phyloP scores from a whole-genome alignment of 2,888 invertebrate genomes.

The Rhagophthalmus giganteus region DNA sequence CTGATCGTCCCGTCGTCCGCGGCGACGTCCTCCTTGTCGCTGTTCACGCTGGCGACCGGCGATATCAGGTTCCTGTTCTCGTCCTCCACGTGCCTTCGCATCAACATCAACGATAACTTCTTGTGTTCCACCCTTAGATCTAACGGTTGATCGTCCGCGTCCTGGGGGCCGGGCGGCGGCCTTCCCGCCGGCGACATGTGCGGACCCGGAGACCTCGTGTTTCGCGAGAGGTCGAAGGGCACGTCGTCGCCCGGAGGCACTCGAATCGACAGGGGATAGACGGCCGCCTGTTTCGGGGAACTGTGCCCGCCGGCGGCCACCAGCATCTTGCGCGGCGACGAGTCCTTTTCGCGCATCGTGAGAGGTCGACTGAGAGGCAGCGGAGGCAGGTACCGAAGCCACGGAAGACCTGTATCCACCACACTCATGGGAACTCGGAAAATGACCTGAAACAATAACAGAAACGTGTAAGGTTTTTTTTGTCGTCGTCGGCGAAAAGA shows the following conservation, averaged over 20 bases:
- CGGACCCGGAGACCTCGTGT: slow-evolving; percentile 57
- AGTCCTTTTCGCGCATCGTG: slow-evolving; percentile 89
- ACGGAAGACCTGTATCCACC: slow-evolving; percentile 68
- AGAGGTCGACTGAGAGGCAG: slow-evolving; percentile 58
- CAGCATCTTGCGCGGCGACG: slow-evolving; percentile 87
- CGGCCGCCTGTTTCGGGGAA: slow-evolving; percentile 75
- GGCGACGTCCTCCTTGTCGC: slow-evolving; percentile 50
- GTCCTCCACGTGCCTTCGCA: slow-evolving; percentile 69
- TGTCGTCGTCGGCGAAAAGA: slow-evolving; percentile 5
- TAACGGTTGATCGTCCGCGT: slow-evolving; percentile 75
- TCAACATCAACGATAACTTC: slow-evolving; percentile 59
- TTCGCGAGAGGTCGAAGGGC: slow-evolving; percentile 70
- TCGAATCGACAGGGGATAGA: slow-evolving; percentile 68
- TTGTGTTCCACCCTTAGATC: slow-evolving; percentile 87
- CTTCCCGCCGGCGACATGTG: slow-evolving; percentile 63
- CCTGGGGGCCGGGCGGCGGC: slow-evolving; percentile 59
- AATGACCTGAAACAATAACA: slow-evolving; percentile 39
- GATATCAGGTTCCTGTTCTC: slow-evolving; percentile 85
- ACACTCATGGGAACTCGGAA: slow-evolving; percentile 66
- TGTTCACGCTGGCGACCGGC: slow-evolving; percentile 56
- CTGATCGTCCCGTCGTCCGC: slow-evolving; percentile 45
- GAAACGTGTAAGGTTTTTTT: slow-evolving; percentile 5
- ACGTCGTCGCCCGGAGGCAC: slow-evolving; percentile 60
- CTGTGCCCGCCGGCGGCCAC: slow-evolving; percentile 61
- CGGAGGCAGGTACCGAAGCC: slow-evolving; percentile 57